These are phyloP conservation scores for Penaeus japonicus DNA, from an alignment of 1,140 invertebrate genomes.

Conservation along the genomic window DNA sequence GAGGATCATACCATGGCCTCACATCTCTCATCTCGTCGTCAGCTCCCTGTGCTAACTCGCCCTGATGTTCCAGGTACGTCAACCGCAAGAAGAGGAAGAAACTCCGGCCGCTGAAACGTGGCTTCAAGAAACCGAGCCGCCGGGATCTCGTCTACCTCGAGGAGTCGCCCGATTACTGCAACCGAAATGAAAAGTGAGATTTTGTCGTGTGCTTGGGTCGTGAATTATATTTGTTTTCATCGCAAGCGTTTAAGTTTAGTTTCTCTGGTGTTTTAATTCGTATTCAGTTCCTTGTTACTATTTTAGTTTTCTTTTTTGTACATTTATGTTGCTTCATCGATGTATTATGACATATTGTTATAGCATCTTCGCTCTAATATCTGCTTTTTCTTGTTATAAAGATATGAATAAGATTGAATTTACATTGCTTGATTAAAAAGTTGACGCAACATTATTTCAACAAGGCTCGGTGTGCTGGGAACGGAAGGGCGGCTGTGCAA, in stretches of 20 bases:
- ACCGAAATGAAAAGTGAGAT: conserved; percentile 62
- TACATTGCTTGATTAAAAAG: too few species aligned
- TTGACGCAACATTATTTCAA: too few species aligned
- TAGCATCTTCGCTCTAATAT: neutral
- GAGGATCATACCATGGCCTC: neutral
- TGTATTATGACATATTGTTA: neutral
- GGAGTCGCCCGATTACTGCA: conserved; percentile 73
- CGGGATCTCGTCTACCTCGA: conserved; percentile 71
- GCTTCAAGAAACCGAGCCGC: conserved; percentile 56
- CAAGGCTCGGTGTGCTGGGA: conserved; percentile 68
- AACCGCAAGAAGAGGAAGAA: conserved; percentile 61
- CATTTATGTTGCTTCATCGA: neutral
- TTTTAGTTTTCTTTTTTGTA: neutral
- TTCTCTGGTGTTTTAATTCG: neutral
- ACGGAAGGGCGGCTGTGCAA: conserved; percentile 86
- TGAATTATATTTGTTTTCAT: neutral
- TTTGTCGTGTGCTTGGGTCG: conserved; percentile 16
- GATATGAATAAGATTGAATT: too few species aligned
- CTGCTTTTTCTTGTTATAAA: neutral
- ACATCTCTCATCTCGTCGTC: neutral
- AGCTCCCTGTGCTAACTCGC: neutral
- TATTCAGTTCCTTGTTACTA: too few species aligned
- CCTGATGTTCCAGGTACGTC: conserved; percentile 42
- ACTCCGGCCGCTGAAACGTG: conserved; percentile 60
- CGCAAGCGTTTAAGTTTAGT: neutral